Conservation (phyloP, 2,797 vertebrate species). For the Natrix natrix region DNA sequence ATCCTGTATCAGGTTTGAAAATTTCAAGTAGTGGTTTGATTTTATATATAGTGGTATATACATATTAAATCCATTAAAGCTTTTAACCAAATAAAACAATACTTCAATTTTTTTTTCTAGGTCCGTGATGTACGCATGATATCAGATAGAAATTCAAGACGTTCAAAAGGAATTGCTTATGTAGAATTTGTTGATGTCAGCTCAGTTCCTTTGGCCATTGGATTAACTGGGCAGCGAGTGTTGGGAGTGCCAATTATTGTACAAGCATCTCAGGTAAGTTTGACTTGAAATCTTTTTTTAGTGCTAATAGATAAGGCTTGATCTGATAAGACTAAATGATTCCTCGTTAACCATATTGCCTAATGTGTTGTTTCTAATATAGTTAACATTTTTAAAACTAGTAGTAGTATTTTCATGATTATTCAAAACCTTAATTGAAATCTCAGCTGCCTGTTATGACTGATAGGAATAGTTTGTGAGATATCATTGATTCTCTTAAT, state of each 20-base stretch:
- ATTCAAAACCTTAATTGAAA: not conserved
- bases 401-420: not conserved
- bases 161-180: constrained; percentile 97
- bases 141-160: constrained; percentile 96
- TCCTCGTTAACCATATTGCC: not conserved
- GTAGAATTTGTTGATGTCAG: constrained; percentile 96
- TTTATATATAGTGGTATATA: not conserved
- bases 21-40: not conserved
- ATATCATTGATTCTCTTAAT: not conserved
- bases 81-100: not conserved
- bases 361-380: not conserved
- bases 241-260: constrained; percentile 97
- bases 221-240: constrained; percentile 92
- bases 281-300: not conserved
- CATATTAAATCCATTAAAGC: not conserved
- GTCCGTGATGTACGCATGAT: constrained; percentile 97
- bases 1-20: not conserved
- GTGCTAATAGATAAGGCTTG: not conserved
- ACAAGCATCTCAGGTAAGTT: constrained; percentile 91
- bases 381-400: not conserved
- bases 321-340: not conserved
- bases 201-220: constrained; percentile 94
- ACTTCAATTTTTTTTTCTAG: constrained; percentile 64
- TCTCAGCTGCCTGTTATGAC: not conserved
- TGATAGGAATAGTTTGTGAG: not conserved